These are phyloP conservation scores for Poecile montanus DNA, from an alignment of 2,797 vertebrate genomes.

Conservation along the genomic window DNA sequence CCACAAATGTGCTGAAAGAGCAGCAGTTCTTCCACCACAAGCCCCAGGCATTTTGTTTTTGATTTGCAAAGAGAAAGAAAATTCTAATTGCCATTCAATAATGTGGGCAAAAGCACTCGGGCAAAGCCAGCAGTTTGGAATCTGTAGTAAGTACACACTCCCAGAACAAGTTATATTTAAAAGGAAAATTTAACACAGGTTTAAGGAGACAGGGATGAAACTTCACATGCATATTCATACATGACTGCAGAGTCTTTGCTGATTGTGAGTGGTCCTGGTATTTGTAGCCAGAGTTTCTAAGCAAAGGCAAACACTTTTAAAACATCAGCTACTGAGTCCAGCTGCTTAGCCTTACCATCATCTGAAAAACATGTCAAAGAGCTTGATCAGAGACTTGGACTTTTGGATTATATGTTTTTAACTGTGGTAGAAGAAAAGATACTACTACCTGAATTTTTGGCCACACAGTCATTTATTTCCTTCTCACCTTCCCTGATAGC, in stretches of 20 bases:
- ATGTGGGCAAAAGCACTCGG: neutral
- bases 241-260: neutral
- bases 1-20: conserved; percentile 7
- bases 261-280: neutral
- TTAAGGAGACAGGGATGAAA: neutral
- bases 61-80: neutral
- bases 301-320: neutral
- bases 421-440: neutral
- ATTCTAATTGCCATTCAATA: neutral
- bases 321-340: neutral
- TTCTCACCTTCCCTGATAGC: neutral
- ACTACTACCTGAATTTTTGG: neutral
- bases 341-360: neutral
- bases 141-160: accelerated
- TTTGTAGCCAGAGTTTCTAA: neutral
- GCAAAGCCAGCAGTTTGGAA: neutral
- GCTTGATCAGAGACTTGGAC: neutral
- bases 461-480: neutral
- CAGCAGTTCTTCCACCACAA: neutral
- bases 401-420: neutral
- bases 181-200: neutral
- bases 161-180: neutral
- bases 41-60: neutral
- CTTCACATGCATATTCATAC: accelerated
- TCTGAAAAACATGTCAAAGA: neutral